Percentiles rank a stretch among this genome's conserved stretches.
Conservation (phyloP, 2,888 invertebrate genomes). For the Drosophila neonasuta region DNA sequence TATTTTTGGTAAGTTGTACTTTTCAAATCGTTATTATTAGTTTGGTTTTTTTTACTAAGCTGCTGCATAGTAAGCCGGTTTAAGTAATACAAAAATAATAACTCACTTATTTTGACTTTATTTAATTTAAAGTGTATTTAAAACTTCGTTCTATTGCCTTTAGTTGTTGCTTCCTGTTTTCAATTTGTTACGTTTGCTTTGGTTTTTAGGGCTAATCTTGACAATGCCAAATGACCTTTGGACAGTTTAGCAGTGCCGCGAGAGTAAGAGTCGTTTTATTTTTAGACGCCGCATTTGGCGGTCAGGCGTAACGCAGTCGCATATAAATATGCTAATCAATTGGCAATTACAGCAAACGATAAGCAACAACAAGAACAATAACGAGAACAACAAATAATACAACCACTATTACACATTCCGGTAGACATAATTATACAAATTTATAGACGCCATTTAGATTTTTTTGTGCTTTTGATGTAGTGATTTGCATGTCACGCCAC, state of each 20-base stretch:
- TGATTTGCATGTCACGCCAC: conserved; percentile 65
- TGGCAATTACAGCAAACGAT: conserved; percentile 46
- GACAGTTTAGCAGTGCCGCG: conserved; percentile 9
- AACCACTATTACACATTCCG: conserved; percentile 11
- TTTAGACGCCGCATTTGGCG: conserved; percentile 38
- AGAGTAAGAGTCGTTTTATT: conserved; percentile 39
- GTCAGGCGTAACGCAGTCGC: conserved; percentile 48
- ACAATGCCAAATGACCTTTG: conserved; percentile 69
- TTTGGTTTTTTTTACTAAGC: no score
- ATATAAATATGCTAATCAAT: conserved; percentile 71
- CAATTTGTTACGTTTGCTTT: conserved; percentile 20
- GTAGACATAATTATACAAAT: conserved; percentile 56
- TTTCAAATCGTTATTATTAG: no score
- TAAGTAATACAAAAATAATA: no score
- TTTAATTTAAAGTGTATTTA: conserved; percentile 4
- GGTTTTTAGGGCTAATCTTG: conserved; percentile 49
- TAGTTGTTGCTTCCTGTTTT: conserved; percentile 10
- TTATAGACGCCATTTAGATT: conserved; percentile 55
- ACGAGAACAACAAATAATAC: background rate
- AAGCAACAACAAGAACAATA: conserved; percentile 14
- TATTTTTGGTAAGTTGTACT: no score
- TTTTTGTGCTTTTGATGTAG: background rate
- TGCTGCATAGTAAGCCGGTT: no score
- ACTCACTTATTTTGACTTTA: background rate
- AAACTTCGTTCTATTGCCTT: background rate